Evolutionary conservation across 2,113 vertebrate species (phyloP), one percentile per base, ranked within the genome.

Genomic region (Anhinga anhinga): DNA sequence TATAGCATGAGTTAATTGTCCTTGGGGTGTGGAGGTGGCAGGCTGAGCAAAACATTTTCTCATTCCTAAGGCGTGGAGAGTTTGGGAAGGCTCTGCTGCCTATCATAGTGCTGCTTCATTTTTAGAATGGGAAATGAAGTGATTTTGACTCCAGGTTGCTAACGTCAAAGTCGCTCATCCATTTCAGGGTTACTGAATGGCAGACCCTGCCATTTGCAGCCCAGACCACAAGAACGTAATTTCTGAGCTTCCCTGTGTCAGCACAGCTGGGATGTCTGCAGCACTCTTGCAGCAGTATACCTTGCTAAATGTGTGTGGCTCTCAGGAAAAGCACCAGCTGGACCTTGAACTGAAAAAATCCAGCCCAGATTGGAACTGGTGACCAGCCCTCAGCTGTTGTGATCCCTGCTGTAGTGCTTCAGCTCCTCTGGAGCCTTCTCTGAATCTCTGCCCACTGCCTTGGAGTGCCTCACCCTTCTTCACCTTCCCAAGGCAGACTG

Each of bases 291-390:
- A 70, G 49, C 22, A 14, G 4, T 32, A 32, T 4, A 3, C 21
- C 42, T 67, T 0, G 0, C 11, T 42, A 61, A 52, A 53, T n/a
- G 5, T 12, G 5, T 8, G 14, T 17, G 7, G 8, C 45, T 49
- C 18, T 49, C 5, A 44, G 22, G 17, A 52, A 61, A 77, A 52
- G 8, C 40, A 52, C 20, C 10, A 34, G 3, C n/a, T 77, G 44
- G 15, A 44, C n/a, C 13, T 12, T 53, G 52, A 47, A 45, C 3
- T 65, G 15, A 17, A 69, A 86, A 74, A 7, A 10, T 44, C 4
- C 42, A 62, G 23, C 23, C 55, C 29, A 65, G 0, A 65, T 34
- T 4, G 3, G 19, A 18, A 3, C 25, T 66, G 27, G 13, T 69
- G n/a, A 44, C 26, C n/a, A 61, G 15, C 5, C 8, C 9, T 36